Evolutionary conservation across 2,797 vertebrate genomes (phyloP).

Genomic region (Morus bassanus): DNA sequence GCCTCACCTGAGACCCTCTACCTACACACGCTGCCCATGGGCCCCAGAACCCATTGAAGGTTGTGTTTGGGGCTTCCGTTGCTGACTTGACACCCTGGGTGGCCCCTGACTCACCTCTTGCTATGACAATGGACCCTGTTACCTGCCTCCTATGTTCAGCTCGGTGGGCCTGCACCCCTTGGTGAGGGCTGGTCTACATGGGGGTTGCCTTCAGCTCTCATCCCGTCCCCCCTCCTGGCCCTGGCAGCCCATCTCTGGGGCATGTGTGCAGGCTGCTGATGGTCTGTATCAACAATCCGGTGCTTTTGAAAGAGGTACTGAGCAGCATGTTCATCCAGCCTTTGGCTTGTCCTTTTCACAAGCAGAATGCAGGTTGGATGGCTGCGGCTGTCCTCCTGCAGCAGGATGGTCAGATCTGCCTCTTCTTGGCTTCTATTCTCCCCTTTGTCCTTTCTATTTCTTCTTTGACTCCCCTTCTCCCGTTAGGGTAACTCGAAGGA

Average conservation of each 20-base stretch:
- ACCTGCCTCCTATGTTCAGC: rapidly evolving
- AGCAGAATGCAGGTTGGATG: neutral
- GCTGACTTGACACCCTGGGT: neutral
- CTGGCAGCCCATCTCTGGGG: neutral
- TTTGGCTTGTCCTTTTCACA: neutral
- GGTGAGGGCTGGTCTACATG: neutral
- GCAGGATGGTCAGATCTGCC: neutral
- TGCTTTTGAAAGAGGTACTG: neutral
- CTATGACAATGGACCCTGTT: neutral
- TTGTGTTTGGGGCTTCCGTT: neutral
- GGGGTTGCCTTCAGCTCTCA: neutral
- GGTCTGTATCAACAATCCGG: neutral
- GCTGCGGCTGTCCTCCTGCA: rapidly evolving
- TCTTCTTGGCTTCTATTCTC: neutral
- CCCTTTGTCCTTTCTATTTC: neutral
- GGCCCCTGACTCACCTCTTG: neutral
- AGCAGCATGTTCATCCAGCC: neutral
- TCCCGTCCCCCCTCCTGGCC: neutral
- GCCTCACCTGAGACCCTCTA: neutral
- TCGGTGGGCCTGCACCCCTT: neutral
- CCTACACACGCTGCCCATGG: too few species aligned
- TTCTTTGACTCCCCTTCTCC: neutral
- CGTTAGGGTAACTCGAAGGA: neutral
- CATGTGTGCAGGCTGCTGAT: neutral
- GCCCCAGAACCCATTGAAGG: neutral